These are phyloP conservation scores for Serrognathus titanus DNA, from an alignment of 2,888 invertebrate species.

Conservation along the genomic window DNA sequence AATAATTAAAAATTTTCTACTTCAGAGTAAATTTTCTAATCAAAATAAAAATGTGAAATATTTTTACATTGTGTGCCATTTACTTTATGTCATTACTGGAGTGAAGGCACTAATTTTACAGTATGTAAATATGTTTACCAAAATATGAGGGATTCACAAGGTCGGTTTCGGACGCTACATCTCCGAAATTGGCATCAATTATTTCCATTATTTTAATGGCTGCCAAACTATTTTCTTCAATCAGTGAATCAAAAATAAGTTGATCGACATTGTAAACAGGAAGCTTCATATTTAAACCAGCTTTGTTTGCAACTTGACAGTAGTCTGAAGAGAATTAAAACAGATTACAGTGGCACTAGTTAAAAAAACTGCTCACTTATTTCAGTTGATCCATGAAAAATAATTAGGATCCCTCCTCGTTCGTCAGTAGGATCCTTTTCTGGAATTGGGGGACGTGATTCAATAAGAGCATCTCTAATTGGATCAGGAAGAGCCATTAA, in stretches of 20 bases:
- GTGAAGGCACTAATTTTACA: not conserved
- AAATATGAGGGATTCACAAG: slow-evolving; percentile 21
- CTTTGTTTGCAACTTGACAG: slow-evolving; percentile 36
- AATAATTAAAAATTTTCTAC: too few relatives aligned
- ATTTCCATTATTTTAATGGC: slow-evolving; percentile 34
- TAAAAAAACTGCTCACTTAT: slow-evolving; percentile 38
- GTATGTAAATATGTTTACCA: slow-evolving; percentile 20
- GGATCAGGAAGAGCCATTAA: slow-evolving; percentile 31
- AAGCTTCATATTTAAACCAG: slow-evolving; percentile 48
- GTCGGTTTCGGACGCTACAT: slow-evolving; percentile 29
- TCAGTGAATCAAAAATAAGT: slow-evolving; percentile 51
- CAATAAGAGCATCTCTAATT: slow-evolving; percentile 31
- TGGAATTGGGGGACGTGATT: slow-evolving; percentile 8
- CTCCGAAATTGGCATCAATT: slow-evolving; percentile 30
- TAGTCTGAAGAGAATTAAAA: slow-evolving; percentile 31
- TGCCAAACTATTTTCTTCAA: slow-evolving; percentile 27
- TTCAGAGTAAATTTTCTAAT: too few relatives aligned
- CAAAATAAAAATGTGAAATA: too few relatives aligned
- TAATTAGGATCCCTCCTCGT: slow-evolving; percentile 42
- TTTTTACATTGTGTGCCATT: too few relatives aligned
- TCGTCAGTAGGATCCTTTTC: slow-evolving; percentile 19
- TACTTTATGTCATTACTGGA: not conserved
- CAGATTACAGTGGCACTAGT: not conserved
- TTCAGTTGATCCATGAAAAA: slow-evolving; percentile 50
- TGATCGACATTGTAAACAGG: slow-evolving; percentile 54